Conservation (phyloP, 2,113 vertebrate species). For the Chrysochloris asiatica region DNA sequence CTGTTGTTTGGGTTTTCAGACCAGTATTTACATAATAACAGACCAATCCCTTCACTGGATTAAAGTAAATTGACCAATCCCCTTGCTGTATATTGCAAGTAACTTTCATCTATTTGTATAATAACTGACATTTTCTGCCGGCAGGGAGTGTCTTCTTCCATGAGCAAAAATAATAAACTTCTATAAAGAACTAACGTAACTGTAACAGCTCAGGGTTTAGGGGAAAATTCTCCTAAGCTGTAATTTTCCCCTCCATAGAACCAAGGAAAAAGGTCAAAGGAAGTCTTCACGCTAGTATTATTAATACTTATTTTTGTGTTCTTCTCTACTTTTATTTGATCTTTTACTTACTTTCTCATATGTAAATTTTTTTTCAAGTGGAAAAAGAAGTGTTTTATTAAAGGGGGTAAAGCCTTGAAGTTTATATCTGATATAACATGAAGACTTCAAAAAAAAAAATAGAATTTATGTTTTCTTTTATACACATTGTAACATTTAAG, state of each 20-base stretch:
- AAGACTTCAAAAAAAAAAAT: neutral
- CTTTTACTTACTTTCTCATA: neutral
- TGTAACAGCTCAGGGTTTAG: neutral
- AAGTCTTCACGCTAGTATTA: neutral
- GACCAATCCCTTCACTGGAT: neutral
- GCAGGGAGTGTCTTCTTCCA: neutral
- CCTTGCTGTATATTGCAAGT: neutral
- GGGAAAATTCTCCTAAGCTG: neutral
- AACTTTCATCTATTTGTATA: neutral
- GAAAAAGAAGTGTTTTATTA: no score
- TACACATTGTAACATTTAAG: no score
- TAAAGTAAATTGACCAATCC: neutral
- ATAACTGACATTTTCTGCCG: neutral
- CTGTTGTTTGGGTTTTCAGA: neutral
- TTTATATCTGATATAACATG: no score
- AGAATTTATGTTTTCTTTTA: no score
- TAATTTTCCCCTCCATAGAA: neutral
- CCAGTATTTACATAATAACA: neutral
- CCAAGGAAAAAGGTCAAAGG: neutral
- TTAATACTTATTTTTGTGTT: neutral
- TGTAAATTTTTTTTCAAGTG: conserved; percentile 1
- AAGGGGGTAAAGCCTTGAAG: no score
- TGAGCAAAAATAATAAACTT: neutral
- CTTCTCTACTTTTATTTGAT: neutral
- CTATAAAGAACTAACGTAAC: neutral